phyloP scores from a whole-genome alignment of 2,797 vertebrate genomes.

The Pipistrellus pipistrellus region DNA sequence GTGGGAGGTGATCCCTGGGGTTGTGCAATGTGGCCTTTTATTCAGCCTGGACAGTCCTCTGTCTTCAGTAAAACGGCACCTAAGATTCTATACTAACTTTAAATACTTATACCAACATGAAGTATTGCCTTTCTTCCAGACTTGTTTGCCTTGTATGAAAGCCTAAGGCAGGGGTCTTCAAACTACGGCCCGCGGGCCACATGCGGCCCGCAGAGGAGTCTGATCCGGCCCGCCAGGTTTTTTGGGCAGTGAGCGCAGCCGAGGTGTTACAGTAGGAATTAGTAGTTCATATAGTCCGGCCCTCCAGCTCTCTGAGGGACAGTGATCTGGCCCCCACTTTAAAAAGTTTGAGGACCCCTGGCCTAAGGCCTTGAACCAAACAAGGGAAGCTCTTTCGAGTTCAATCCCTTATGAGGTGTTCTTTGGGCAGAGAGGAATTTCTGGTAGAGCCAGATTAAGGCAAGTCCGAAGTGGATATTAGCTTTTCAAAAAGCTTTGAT shows the following conservation, averaged over 20 bases:
- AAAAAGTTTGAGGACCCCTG: too few relatives aligned
- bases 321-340: too few relatives aligned
- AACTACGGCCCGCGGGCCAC: too few relatives aligned
- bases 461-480: not conserved
- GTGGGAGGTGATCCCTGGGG: too few relatives aligned
- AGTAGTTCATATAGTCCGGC: too few relatives aligned
- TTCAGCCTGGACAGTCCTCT: not conserved
- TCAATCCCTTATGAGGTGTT: not conserved
- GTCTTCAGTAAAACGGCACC: not conserved
- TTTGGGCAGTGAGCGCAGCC: too few relatives aligned
- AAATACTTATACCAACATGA: not conserved
- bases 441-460: not conserved
- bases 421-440: slow-evolving; percentile 3
- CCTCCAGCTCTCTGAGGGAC: too few relatives aligned
- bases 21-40: not conserved
- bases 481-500: not conserved
- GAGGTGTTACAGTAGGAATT: too few relatives aligned
- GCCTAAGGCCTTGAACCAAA: not conserved
- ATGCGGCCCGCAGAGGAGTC: too few relatives aligned
- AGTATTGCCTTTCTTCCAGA: not conserved
- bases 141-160: not conserved
- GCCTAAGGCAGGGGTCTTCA: too few relatives aligned
- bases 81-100: not conserved
- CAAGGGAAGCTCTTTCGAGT: not conserved
- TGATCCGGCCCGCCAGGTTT: too few relatives aligned